Conservation (phyloP, 2,113 vertebrate genomes). For the Chauna torquata region DNA sequence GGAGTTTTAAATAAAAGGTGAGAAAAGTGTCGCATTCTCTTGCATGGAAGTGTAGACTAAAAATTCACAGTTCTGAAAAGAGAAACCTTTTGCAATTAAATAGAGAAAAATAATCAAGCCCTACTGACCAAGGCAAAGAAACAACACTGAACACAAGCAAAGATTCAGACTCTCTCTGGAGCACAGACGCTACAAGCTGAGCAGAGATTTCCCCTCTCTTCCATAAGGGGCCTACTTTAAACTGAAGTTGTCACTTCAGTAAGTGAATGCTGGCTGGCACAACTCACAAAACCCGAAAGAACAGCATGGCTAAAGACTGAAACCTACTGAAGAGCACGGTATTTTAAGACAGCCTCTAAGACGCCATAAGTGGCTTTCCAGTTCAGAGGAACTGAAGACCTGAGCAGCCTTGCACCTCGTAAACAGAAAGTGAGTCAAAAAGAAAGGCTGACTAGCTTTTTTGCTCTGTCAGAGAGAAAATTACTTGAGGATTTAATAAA, state of each 20-base stretch:
- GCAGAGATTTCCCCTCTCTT: not conserved
- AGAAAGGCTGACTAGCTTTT: not conserved
- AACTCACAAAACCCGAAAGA: not conserved
- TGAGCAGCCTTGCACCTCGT: too few relatives aligned
- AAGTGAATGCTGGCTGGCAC: not conserved
- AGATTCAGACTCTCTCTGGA: not conserved
- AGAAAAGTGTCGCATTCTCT: not conserved
- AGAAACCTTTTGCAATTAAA: not conserved
- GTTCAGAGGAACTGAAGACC: not conserved
- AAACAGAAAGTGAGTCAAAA: not conserved
- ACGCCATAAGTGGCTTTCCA: not conserved
- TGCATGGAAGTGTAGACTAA: not conserved
- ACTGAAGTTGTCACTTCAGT: not conserved
- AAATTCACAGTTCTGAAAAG: not conserved
- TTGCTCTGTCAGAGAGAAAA: not conserved
- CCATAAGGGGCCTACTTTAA: not conserved
- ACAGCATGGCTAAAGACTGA: not conserved
- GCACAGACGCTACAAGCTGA: not conserved
- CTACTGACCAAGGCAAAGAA: not conserved
- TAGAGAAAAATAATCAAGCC: not conserved
- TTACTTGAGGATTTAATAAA: not conserved
- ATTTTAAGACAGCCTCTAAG: not conserved
- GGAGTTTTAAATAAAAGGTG: not conserved
- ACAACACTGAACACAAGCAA: not conserved
- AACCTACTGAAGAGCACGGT: not conserved